phyloP scores from a whole-genome alignment of 2,797 vertebrate species.

The Notolabrus celidotus region DNA sequence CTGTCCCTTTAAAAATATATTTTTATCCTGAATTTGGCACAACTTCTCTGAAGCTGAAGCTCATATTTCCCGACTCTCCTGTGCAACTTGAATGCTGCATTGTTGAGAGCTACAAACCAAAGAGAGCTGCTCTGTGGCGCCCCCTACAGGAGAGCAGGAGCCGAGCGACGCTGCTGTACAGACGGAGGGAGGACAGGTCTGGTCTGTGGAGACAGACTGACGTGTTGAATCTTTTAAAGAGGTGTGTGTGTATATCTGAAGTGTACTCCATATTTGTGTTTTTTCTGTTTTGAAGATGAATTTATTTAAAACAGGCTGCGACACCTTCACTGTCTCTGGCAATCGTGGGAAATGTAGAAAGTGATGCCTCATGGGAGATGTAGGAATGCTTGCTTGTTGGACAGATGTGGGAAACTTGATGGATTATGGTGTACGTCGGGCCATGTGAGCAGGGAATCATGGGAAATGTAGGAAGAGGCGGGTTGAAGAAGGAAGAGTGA shows the following conservation, averaged over 20 bases:
- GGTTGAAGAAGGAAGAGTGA: not conserved
- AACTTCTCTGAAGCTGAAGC: not conserved
- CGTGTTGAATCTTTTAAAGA: conserved; percentile 32
- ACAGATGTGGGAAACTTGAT: not conserved
- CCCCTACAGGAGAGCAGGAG: conserved; percentile 28
- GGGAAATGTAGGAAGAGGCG: conserved; percentile 43
- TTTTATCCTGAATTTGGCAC: not conserved
- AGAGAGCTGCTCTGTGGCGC: conserved; percentile 50
- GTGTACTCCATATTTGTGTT: conserved; percentile 34
- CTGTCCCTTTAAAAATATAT: not conserved
- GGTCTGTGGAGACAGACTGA: not conserved
- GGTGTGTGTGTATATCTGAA: conserved; percentile 77
- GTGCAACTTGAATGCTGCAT: conserved; percentile 39
- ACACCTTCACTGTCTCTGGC: conserved; percentile 42
- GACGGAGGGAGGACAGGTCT: not conserved
- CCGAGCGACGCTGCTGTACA: conserved; percentile 42
- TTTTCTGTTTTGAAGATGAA: conserved; percentile 44
- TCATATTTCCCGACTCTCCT: conserved; percentile 22
- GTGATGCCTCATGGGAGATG: conserved; percentile 27
- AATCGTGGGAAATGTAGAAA: conserved; percentile 48
- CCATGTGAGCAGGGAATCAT: conserved; percentile 29
- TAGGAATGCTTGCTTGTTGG: not conserved
- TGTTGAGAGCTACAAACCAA: conserved; percentile 64
- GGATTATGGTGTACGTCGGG: conserved; percentile 18
- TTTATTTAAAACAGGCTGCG: conserved; percentile 38